phyloP scores from a whole-genome alignment of 2,888 invertebrate genomes.

The Gasteruption jaculator region DNA sequence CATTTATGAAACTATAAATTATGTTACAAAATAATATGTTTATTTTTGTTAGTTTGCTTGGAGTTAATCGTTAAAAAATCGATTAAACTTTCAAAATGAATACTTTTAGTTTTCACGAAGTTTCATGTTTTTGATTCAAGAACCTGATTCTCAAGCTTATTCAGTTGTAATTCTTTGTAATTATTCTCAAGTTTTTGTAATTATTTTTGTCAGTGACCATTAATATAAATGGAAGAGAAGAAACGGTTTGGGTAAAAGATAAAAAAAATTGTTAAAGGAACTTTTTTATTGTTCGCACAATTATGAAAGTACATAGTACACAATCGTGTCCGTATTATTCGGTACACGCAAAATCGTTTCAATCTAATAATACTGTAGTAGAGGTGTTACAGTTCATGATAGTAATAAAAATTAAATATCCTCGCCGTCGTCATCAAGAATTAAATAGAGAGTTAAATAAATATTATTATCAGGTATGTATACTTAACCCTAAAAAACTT shows the following conservation, averaged over 20 bases:
- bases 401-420: conserved; percentile 35
- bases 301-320: conserved; percentile 31
- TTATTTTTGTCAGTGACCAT: conserved; percentile 22
- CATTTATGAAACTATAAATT: too few relatives aligned
- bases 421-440: too few relatives aligned
- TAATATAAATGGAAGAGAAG: conserved; percentile 21
- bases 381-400: conserved; percentile 39
- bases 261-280: conserved; percentile 38
- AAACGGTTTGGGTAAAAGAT: conserved; percentile 12
- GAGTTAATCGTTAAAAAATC: too few relatives aligned
- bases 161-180: too few relatives aligned
- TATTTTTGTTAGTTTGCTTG: too few relatives aligned
- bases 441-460: conserved; percentile 45
- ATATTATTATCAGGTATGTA: conserved; percentile 42
- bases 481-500: conserved; percentile 30
- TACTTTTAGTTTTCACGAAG: too few relatives aligned
- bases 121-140: too few relatives aligned
- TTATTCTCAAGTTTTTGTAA: too few relatives aligned
- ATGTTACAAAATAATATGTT: too few relatives aligned
- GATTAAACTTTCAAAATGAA: too few relatives aligned
- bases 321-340: conserved; percentile 26
- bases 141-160: too few relatives aligned
- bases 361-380: conserved; percentile 48
- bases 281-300: conserved; percentile 46
- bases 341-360: conserved; percentile 21